phyloP scores from a whole-genome alignment of 2,888 invertebrate genomes.

The Acanthosepion lycidas region DNA sequence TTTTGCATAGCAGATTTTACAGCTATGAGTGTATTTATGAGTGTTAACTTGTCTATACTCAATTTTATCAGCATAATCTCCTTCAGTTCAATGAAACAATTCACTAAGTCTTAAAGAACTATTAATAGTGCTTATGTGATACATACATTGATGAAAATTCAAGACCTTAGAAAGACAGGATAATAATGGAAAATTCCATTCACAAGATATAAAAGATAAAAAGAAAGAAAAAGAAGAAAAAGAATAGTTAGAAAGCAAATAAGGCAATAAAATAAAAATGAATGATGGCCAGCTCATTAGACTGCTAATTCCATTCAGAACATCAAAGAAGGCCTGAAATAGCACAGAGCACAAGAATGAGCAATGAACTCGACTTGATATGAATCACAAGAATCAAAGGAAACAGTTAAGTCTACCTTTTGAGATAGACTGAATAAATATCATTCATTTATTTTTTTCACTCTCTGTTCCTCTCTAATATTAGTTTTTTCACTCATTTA shows the following conservation, averaged over 20 bases:
- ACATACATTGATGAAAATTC: not conserved
- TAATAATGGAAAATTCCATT: not conserved
- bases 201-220: not conserved
- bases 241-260: not conserved
- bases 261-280: not conserved
- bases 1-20: not conserved
- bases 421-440: not conserved
- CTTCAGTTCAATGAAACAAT: not conserved
- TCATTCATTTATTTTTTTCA: not conserved
- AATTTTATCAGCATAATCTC: conserved; percentile 1
- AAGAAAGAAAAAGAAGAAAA: not conserved
- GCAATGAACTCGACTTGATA: not conserved
- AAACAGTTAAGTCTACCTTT: not conserved
- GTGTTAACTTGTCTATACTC: not conserved
- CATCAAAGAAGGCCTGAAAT: not conserved
- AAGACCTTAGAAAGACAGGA: not conserved
- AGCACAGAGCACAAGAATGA: not conserved
- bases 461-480: not conserved
- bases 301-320: not conserved
- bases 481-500: not conserved
- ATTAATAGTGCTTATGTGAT: not conserved
- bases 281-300: not conserved
- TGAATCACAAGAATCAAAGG: not conserved
- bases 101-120: not conserved
- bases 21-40: not conserved